Evolutionary conservation across 2,888 invertebrate species (phyloP), one percentile per base, ranked within the genome.

Genomic region (Drosophila mulleri): DNA sequence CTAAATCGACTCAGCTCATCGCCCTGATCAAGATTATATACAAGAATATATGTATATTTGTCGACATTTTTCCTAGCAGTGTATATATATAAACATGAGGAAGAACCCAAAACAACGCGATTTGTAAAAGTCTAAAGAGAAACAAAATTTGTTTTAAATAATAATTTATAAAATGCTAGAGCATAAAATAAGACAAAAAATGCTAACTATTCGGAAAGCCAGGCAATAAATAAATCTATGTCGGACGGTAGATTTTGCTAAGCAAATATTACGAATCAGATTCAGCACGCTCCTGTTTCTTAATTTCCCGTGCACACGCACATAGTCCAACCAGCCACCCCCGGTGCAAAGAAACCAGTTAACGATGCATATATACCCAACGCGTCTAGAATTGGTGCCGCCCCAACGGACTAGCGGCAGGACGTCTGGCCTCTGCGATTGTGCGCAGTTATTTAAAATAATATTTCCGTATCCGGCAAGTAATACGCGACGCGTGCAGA

Each of bases 271-370:
- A 62, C 84, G 78, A 87, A 79, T 86, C 76, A 65, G 65, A 88
- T 88, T 83, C 82, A 67, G 80, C 86, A 86, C 89, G 89, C 86
- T 86, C 63, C 80, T 14, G 32, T 77, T 79, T 82, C 69, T 87
- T 86, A 88, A 86, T 86, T 86, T 86, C 86, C 86, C 82, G 78
- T 88, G 84, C 86, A 82, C 89, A 87, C 86, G 86, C 77, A 75
- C 89, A n/a, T 72, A 57, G 60, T 68, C 62, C 53, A 63, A 52
- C 58, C 35, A 50, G 11, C 48, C n/a, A 47, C 26, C 29, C 29
- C 48, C 29, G 26, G n/a, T 44, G 26, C 52, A 41, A 60, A 63
- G 50, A 57, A 60, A 59, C 56, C 73, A 63, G 76, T 59, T 67
- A 59, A 69, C 53, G 54, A 61, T 60, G 18, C 44, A 61, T 16